Percentiles rank a stretch among this genome's conserved stretches.
These are phyloP conservation scores for Drosophila rellima DNA, from an alignment of 2,888 invertebrate genomes.

Conservation along the genomic window DNA sequence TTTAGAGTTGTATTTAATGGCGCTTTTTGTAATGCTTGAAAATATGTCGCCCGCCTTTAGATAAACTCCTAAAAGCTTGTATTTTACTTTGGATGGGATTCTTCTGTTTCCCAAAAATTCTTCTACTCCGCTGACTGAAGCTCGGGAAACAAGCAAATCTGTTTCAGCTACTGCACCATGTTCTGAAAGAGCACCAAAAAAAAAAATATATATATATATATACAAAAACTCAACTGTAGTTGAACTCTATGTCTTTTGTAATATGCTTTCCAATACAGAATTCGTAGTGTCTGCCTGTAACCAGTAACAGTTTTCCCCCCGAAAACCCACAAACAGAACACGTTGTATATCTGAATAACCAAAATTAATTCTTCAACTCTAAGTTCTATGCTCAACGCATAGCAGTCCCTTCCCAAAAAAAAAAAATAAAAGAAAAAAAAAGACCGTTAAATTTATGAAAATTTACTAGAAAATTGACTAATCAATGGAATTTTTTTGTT, in stretches of 20 bases:
- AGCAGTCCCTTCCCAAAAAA: slow-evolving; percentile 30
- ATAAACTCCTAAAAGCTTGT: slow-evolving; percentile 47
- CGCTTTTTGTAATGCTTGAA: slow-evolving; percentile 72
- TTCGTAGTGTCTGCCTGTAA: slow-evolving; percentile 64
- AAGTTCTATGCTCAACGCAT: slow-evolving; percentile 57
- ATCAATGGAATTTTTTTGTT: slow-evolving; percentile 43
- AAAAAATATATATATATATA: not conserved
- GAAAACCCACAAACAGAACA: slow-evolving; percentile 56
- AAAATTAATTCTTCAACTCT: slow-evolving; percentile 67
- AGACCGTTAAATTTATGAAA: slow-evolving; percentile 38
- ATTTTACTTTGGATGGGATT: slow-evolving; percentile 29
- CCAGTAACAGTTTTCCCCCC: slow-evolving; percentile 47
- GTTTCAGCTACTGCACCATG: slow-evolving; percentile 40
- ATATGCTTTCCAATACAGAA: slow-evolving; percentile 60
- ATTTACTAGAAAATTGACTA: slow-evolving; percentile 35
- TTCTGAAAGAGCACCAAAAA: slow-evolving; percentile 47
- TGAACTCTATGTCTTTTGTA: slow-evolving; percentile 44
- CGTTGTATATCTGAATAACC: slow-evolving; percentile 48
- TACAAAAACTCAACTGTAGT: slow-evolving; percentile 20
- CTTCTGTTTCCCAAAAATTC: slow-evolving; percentile 4
- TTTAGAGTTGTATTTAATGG: slow-evolving; percentile 56
- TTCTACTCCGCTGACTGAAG: slow-evolving; percentile 21
- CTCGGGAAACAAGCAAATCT: slow-evolving; percentile 33
- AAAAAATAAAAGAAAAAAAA: slow-evolving; percentile 15
- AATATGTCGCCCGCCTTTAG: slow-evolving; percentile 62